Base-by-base conservation (phyloP, 2,888 invertebrate species). In the Spodoptera littoralis region DNA sequence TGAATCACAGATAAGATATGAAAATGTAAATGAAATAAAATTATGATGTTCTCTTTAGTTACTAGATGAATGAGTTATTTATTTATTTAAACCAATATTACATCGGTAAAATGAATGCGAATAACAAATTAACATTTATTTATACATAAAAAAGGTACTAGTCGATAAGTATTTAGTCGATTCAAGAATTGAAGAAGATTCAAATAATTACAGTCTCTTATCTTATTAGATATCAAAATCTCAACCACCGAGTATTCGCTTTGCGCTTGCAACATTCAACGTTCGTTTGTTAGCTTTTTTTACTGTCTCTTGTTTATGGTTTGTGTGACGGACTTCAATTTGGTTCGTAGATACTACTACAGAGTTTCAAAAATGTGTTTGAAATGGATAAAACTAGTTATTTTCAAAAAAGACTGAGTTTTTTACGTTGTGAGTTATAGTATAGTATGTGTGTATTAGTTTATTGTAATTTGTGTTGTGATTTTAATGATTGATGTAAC, bases 401-500 rank as follows among this genome's bases (percentile, higher is more conserved):
- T 90, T 84, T 88, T 87, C 83, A 84, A 86, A 85, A 89, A 87
- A 88, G 88, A 92, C 88, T 89, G 86, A 88, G 76, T 84, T 82
- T 84, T 84, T 73, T 65, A 66, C 82, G 73, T 80, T 83, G 89
- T 88, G 85, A 80, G 82, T 67, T 83, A 85, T 90, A 88, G 80
- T 85, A 81, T 75, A 83, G 70, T 72, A 88, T 89, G 89, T 87
- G 87, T 85, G 83, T 70, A 81, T 72, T 82, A 83, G 70, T 79
- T 87, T 83, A 80, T 81, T 87, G 77, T 84, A 83, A 87, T 84
- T 88, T 84, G 89, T 89, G 90, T 89, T 86, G 89, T 91, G 88
- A 87, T 86, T 89, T 91, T 89, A 86, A 91, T 92, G 92, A 91
- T 92, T 93, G 92, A 93, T 94, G 90, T 93, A 93, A 92, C 92